A percentile compares a stretch with the other conserved stretches of the same genome.
These are phyloP conservation scores for Rhingia campestris DNA, from an alignment of 2,888 invertebrate species.

Conservation along the genomic window DNA sequence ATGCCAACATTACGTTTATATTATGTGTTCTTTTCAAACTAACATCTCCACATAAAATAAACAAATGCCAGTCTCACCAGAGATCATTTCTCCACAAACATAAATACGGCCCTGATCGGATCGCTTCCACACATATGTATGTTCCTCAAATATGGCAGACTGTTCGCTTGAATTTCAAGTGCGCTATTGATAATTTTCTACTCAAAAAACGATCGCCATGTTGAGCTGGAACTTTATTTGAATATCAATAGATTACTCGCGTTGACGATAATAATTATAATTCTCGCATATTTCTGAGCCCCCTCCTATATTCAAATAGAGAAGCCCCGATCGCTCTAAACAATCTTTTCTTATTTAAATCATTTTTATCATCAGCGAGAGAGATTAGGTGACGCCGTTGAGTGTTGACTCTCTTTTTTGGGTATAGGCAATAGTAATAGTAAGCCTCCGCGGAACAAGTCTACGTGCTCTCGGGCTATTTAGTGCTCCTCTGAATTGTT, in stretches of 20 bases:
- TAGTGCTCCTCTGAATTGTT: constrained; percentile 4
- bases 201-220: constrained; percentile 22
- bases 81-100: constrained; percentile 8
- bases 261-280: constrained; percentile 12
- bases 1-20: no score
- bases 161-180: constrained; percentile 11
- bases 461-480: neutral
- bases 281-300: constrained; percentile 15
- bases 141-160: constrained; percentile 2
- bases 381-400: constrained; percentile 14
- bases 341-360: constrained; percentile 41
- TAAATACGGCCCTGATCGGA: constrained; percentile 20
- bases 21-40: neutral
- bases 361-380: constrained; percentile 10
- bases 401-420: constrained; percentile 29
- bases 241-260: constrained; percentile 36
- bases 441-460: neutral
- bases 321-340: constrained; percentile 6
- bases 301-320: constrained; percentile 1
- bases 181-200: constrained; percentile 13
- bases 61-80: neutral
- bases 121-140: constrained; percentile 12
- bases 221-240: constrained; percentile 28
- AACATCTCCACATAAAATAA: neutral
- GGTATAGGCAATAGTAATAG: neutral